Evolutionary conservation across 2,113 vertebrate species (phyloP), one percentile per base, ranked within the genome.

Genomic region (Mandrillus leucophaeus): DNA sequence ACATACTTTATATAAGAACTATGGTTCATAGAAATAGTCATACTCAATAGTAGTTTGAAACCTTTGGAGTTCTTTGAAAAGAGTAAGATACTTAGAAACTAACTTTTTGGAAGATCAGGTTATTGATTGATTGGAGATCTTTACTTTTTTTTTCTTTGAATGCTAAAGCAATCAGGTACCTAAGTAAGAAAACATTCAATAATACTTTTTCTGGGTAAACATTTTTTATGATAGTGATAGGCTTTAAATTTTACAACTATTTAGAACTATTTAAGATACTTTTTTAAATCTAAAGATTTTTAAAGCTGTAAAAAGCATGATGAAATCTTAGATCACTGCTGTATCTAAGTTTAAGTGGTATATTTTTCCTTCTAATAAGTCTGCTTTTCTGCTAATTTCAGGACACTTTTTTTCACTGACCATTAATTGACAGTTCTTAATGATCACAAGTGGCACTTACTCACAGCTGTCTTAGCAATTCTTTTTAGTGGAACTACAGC

Each of bases 381-480:
- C n/a, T 93, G 52, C 59, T 95, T 97, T 97, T 93, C 59, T 89
- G 52, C 92, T 97, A n/a, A 96, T 90, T 96, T 75, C 35, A 76
- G 75, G 50, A 88, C 14, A 92, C 25, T 64, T 96, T 94, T 82
- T 96, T 90, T 38, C 80, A 93, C 72, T 97, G 90, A 94, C 35
- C 75, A 93, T 95, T 91, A 86, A 92, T 80, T 78, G 40, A 90
- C 75, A 92, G 40, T 97, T 96, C 61, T 93, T 85, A 94, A 80
- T 88, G 35, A 90, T 95, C 0, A 83, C 50, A 90, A 72, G 73
- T 92, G 57, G 78, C 87, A 96, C 84, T 88, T 94, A 93, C 98
- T 98, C 88, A 97, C 72, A 93, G 97, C 98, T 96, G 0, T 98
- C 82, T 98, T 97, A 57, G 32, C 96, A 95, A 90, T 96, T 97